Evolutionary conservation across 30 jellyfish, hydroid and myxozoan genomes (phyloP), one percentile per base, ranked within the genome.

Genomic region (Turritopsis rubra): DNA sequence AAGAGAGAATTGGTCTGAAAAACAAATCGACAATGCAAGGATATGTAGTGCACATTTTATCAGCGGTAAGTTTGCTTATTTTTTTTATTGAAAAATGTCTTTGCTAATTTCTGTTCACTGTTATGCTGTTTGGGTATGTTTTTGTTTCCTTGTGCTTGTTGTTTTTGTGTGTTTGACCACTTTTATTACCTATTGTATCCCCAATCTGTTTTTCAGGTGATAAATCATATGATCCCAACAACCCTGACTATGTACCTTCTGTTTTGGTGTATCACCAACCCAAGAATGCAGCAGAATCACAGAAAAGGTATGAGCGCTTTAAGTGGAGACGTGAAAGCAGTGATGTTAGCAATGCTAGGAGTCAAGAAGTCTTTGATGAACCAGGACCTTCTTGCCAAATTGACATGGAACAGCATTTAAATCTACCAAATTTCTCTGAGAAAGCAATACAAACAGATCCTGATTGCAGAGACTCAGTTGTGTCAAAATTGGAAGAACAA

Each of bases 211-310:
- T 41, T 41, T 41, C 60, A 68, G 77, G 77, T 68, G 77, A 68
- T 22, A 68, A 68, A 27, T 68, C 77, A 68, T n/a, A 68, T 68
- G 77, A 68, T 27, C 1, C 1, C 28, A 68, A 27, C 77, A 68
- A 68, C 30, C 77, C 77, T 68, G 8, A 68, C 30, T 68, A 68
- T 68, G 77, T 68, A 68, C 77, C 77, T n/a, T 68, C 77, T 68
- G 77, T 68, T 68, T 68, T 68, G 9, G 77, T 68, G 30, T 68
- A 68, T 27, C 28, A 68, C 28, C 1, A 68, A 19, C 7, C 28
- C 31, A 68, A 68, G 77, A 68, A 68, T 23, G 28, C 77, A 68
- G 22, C 28, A 68, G 31, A 68, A 27, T 27, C 30, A 68, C 28
- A n/a, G 73, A 23, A 27, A 27, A 23, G 77, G 30, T 68, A 68